A percentile compares a stretch with the other conserved stretches of the same genome.
These are phyloP conservation scores for Drosophila setosimentum DNA, from an alignment of 2,888 invertebrate genomes.

Conservation along the genomic window DNA sequence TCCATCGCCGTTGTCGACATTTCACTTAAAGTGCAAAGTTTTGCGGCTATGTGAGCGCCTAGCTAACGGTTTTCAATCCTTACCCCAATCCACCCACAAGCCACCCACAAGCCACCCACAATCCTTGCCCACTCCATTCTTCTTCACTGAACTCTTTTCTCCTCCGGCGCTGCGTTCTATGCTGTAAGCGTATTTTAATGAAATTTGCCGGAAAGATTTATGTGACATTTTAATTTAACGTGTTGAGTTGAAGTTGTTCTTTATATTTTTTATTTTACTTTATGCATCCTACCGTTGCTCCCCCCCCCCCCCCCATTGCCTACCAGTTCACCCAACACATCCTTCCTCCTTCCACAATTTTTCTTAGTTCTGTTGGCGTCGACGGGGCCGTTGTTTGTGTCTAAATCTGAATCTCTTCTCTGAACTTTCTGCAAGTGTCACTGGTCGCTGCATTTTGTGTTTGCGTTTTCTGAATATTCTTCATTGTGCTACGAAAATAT, in stretches of 20 bases:
- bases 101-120: conserved; percentile 1
- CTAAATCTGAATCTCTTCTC: conserved; percentile 48
- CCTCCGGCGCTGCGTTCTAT: conserved; percentile 55
- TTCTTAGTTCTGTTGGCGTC: conserved; percentile 30
- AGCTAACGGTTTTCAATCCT: conserved; percentile 32
- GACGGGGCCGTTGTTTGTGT: conserved; percentile 53
- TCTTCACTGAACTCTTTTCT: neutral
- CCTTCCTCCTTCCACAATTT: neutral
- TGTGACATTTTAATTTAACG: conserved; percentile 84
- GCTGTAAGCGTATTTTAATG: conserved; percentile 83
- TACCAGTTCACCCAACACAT: neutral
- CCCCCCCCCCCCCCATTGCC: neutral
- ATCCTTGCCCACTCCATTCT: neutral
- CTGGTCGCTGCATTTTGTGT: conserved; percentile 56
- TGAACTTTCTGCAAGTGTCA: conserved; percentile 71
- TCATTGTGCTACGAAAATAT: conserved; percentile 43
- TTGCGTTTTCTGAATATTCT: conserved; percentile 19
- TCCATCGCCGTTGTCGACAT: conserved; percentile 49
- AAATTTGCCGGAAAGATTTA: conserved; percentile 83
- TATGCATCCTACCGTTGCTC: conserved; percentile 10
- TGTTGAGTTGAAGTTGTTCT: conserved; percentile 77
- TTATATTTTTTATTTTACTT: conserved; percentile 51
- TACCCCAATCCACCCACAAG: conserved; percentile 1
- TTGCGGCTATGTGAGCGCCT: conserved; percentile 56
- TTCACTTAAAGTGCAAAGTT: conserved; percentile 68